Conservation (phyloP, 2,797 vertebrate genomes). For the Sebastes trivittatus region DNA sequence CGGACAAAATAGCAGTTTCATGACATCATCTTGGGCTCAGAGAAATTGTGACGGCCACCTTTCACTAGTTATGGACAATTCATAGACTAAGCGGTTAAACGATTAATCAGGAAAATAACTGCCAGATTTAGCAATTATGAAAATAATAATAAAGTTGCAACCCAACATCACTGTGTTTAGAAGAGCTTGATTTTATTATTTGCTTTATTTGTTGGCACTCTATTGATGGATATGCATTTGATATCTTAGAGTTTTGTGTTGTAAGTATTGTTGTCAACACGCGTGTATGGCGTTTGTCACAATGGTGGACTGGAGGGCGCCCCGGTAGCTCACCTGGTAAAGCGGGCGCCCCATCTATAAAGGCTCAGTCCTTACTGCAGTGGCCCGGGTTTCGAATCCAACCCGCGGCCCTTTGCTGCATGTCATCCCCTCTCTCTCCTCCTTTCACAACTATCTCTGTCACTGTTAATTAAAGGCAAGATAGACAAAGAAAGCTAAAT, state of each 20-base stretch:
- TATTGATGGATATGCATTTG: neutral
- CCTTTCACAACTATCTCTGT: too few relatives aligned
- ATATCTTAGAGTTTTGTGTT: neutral
- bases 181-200: neutral
- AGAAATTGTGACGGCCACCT: neutral
- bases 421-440: too few relatives aligned
- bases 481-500: too few relatives aligned
- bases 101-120: too few relatives aligned
- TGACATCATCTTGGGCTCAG: neutral
- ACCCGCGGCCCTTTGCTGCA: too few relatives aligned
- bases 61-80: too few relatives aligned
- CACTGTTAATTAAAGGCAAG: too few relatives aligned
- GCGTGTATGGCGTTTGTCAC: neutral
- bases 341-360: too few relatives aligned
- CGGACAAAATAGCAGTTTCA: neutral
- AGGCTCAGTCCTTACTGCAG: rapidly evolving
- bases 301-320: neutral
- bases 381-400: rapidly evolving
- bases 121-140: too few relatives aligned
- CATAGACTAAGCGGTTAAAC: too few relatives aligned
- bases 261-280: neutral
- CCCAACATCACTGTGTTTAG: neutral
- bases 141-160: too few relatives aligned
- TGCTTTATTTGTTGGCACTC: neutral
- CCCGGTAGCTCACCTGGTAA: too few relatives aligned